Percentiles rank a stretch among this genome's conserved stretches.
Conservation (phyloP, 2,797 vertebrate species). For the Sandelia bainsii region DNA sequence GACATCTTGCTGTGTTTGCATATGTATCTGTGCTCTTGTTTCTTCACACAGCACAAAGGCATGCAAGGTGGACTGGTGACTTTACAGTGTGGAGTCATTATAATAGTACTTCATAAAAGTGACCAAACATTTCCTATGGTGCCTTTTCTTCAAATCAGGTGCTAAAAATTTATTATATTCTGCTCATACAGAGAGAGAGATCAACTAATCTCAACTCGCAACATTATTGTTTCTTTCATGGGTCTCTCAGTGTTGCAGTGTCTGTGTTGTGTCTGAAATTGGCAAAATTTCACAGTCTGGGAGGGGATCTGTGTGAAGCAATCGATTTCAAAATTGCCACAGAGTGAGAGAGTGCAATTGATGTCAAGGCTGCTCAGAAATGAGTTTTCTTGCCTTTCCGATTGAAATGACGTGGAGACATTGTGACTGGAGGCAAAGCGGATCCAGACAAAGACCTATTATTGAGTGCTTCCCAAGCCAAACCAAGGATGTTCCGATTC, state of each 20-base stretch:
- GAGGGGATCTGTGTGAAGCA: constrained; percentile 62
- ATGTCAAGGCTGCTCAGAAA: constrained; percentile 82
- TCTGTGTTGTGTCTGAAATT: constrained; percentile 68
- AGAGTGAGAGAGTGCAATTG: constrained; percentile 74
- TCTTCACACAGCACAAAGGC: constrained; percentile 4
- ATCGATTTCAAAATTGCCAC: constrained; percentile 78
- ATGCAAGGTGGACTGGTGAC: neutral
- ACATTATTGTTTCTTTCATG: constrained; percentile 50
- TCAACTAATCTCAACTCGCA: constrained; percentile 42
- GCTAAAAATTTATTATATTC: neutral
- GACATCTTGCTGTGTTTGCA: constrained; percentile 54
- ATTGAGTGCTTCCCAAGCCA: constrained; percentile 49
- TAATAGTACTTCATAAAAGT: neutral
- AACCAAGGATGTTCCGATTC: constrained; percentile 43
- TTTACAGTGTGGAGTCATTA: constrained; percentile 9
- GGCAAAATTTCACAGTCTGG: constrained; percentile 61
- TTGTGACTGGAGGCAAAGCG: constrained; percentile 72
- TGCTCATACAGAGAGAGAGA: constrained; percentile 14
- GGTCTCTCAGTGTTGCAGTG: constrained; percentile 37
- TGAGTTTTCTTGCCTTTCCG: constrained; percentile 76
- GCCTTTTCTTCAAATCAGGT: constrained; percentile 1
- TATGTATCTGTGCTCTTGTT: constrained; percentile 1
- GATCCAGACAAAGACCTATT: constrained; percentile 58
- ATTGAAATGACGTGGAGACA: constrained; percentile 72
- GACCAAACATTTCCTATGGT: constrained; percentile 6